Evolutionary conservation across 2,797 vertebrate genomes (phyloP).

Genomic region (Cygnus olor): DNA sequence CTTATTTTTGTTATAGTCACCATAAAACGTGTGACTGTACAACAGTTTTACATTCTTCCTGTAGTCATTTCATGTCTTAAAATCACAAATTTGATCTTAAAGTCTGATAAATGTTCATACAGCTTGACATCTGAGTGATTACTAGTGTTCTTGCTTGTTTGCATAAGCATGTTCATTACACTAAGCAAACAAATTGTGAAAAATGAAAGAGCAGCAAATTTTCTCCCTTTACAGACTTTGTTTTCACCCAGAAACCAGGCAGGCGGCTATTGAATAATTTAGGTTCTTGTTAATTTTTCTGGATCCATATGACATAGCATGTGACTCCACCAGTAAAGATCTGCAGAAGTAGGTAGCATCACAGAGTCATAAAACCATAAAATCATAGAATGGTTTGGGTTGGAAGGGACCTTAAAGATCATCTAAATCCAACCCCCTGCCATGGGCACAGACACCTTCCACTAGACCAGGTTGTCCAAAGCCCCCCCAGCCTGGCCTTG

Average conservation of each 20-base stretch:
- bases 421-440: too few species aligned
- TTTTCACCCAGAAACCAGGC: not conserved
- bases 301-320: not conserved
- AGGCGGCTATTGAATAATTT: not conserved
- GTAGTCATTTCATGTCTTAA: not conserved
- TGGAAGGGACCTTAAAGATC: too few species aligned
- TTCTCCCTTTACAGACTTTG: not conserved
- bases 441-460: too few species aligned
- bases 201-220: not conserved
- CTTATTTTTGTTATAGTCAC: not conserved
- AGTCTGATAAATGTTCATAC: not conserved
- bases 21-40: rapidly evolving
- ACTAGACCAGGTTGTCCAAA: too few species aligned
- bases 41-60: not conserved
- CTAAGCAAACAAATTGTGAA: not conserved
- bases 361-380: too few species aligned
- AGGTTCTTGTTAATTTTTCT: not conserved
- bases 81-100: not conserved
- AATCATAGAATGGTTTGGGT: too few species aligned
- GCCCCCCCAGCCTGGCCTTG: too few species aligned
- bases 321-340: not conserved
- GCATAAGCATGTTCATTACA: not conserved
- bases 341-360: not conserved
- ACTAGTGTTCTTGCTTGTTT: not conserved
- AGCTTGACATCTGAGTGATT: not conserved